Base-by-base conservation (phyloP, 2,888 invertebrate genomes). In the Mythimna loreyi region DNA sequence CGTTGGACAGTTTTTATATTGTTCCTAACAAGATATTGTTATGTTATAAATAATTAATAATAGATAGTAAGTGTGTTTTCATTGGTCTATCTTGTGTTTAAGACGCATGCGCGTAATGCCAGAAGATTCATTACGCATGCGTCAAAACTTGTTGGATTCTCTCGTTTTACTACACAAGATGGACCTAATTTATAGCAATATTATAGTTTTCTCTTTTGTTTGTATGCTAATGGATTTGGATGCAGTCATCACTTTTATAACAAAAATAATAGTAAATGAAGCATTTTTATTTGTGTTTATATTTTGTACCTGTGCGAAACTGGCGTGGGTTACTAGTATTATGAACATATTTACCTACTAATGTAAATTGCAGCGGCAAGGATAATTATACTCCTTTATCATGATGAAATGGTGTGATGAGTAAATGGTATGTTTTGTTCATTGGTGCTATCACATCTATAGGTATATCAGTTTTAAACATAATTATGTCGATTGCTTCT, bases 91-190 rank as follows among this genome's bases (percentile, higher is more conserved):
- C 13, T 8, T 43, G 0, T 30, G 43, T 11, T 7, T 8, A 40
- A 0, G 9, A 19, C 67, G 67, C 36, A 53, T 67, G 75, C 53
- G 75, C 21, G 19, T 30, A 23, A 8, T 7, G n/a, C 5, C 6
- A 6, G 28, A 8, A 11, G 2, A 13, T 43, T 13, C 0, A 40
- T 30, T 23, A 28, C 36, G 52, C 36, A 75, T 53, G 75, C 45
- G 75, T 67, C 6, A 28, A 43, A 21, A 69, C 43, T 64, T 43
- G 25, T 73, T 36, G 21, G 50, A 45, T 3, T 9, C n/a, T 30
- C 6, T 40, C 16, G 16, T 21, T 55, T 45, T 8, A 30, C 40
- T 40, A 6, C 16, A 19, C 13, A n/a, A 50, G 9, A 4, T 21
- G 3, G 5, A 9, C 11, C 0, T 21, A 47, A 47, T 47, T 47